Percentiles rank a stretch among this genome's conserved stretches.
Conservation (phyloP, 2,888 invertebrate genomes). For the Calameuta filiformis region DNA sequence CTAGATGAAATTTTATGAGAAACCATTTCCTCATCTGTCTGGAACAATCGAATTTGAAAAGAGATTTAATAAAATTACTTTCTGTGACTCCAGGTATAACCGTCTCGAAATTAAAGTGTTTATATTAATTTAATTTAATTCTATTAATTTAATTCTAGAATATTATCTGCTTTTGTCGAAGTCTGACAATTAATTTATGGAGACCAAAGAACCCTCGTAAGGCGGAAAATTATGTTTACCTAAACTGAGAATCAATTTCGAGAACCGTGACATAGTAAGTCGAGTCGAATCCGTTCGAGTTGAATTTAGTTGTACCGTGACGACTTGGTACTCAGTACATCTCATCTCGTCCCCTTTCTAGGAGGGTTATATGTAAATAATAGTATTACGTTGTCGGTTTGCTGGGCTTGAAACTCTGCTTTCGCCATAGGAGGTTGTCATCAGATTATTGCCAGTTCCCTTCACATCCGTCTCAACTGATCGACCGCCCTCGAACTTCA, state of each 20-base stretch:
- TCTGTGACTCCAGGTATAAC: too few relatives aligned
- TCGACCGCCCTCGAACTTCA: constrained; percentile 32
- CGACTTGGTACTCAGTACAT: not conserved
- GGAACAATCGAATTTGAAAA: too few relatives aligned
- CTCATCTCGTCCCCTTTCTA: constrained; percentile 7
- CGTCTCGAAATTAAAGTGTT: too few relatives aligned
- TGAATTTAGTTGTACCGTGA: not conserved
- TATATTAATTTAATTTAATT: too few relatives aligned
- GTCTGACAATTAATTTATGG: too few relatives aligned
- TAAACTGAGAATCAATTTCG: constrained; percentile 51
- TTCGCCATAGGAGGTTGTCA: constrained; percentile 44
- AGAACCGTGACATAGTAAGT: constrained; percentile 2
- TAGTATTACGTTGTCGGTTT: constrained; percentile 55
- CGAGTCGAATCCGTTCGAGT: not conserved
- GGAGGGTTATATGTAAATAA: constrained; percentile 54
- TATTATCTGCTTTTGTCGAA: too few relatives aligned
- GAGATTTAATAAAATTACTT: too few relatives aligned
- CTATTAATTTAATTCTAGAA: too few relatives aligned
- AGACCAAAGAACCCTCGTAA: constrained; percentile 12
- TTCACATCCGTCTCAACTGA: constrained; percentile 24
- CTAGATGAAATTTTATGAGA: too few relatives aligned
- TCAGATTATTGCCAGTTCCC: constrained; percentile 46
- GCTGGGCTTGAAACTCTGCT: constrained; percentile 36
- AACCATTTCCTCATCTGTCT: too few relatives aligned
- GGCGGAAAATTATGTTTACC: constrained; percentile 56